Conservation (phyloP, 2,113 vertebrate species). For the Salminus brasiliensis region DNA sequence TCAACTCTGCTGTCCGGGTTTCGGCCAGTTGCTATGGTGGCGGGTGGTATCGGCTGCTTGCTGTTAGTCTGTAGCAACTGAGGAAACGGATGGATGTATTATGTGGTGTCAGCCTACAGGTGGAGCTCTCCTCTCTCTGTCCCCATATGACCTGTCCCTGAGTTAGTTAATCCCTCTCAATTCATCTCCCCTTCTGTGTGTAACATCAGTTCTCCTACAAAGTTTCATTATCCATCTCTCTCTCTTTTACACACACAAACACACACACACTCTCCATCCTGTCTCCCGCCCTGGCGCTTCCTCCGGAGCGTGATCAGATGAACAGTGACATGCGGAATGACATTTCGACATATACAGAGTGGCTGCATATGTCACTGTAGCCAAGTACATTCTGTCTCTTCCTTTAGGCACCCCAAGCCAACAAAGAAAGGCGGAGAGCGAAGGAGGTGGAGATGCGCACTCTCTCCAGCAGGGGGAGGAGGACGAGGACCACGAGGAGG, state of each 20-base stretch:
- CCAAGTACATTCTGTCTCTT: background rate
- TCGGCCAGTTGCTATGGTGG: constrained; percentile 49
- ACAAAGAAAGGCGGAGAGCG: constrained; percentile 1
- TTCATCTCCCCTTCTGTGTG: background rate
- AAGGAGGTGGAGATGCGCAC: constrained; percentile 71
- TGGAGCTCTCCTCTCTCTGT: background rate
- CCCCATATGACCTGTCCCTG: constrained; percentile 16
- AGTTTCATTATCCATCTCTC: background rate
- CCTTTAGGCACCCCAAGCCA: constrained; percentile 38
- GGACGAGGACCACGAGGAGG: constrained; percentile 33
- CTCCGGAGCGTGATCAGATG: background rate
- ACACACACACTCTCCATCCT: background rate
- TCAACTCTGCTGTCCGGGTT: constrained; percentile 25
- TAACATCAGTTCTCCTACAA: background rate
- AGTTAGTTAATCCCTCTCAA: constrained; percentile 7
- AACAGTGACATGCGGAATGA: constrained; percentile 1
- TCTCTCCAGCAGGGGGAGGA: constrained; percentile 37
- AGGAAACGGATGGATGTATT: background rate
- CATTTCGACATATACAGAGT: background rate
- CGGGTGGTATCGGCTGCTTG: constrained; percentile 24
- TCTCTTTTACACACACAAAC: background rate
- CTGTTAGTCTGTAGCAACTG: background rate
- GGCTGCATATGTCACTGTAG: background rate
- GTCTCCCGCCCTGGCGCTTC: background rate
- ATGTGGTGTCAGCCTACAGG: background rate